Conservation (phyloP, 2,888 invertebrate species). For the Stenodema calcarata region DNA sequence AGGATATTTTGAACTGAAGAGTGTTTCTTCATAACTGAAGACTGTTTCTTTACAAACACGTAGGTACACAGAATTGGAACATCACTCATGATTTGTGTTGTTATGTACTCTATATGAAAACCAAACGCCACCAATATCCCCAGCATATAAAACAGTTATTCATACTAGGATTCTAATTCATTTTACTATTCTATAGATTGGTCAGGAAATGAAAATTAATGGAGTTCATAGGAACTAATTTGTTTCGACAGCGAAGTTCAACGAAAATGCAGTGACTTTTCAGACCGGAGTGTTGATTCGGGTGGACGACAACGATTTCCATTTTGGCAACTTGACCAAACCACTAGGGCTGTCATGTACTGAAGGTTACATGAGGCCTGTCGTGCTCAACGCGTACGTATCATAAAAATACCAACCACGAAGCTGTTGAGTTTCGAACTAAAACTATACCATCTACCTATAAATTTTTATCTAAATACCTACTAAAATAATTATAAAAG, state of each 20-base stretch:
- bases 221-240: neutral
- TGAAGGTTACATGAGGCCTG: slow-evolving; percentile 16
- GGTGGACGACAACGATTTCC: neutral
- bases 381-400: neutral
- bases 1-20: no score
- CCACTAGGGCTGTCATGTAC: neutral
- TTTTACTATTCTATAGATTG: neutral
- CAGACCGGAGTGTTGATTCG: neutral
- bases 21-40: no score
- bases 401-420: neutral
- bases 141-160: no score
- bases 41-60: no score
- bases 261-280: neutral
- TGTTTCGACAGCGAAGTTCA: neutral
- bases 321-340: neutral
- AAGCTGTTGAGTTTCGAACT: no score
- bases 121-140: no score
- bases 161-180: neutral
- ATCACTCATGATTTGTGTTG: no score
- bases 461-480: no score
- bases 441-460: no score
- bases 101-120: no score
- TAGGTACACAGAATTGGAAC: no score
- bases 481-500: no score
- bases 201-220: neutral